Evolutionary conservation across 2,888 invertebrate genomes (phyloP), one percentile per base, ranked within the genome.

Genomic region (Gasteruption jaculator): DNA sequence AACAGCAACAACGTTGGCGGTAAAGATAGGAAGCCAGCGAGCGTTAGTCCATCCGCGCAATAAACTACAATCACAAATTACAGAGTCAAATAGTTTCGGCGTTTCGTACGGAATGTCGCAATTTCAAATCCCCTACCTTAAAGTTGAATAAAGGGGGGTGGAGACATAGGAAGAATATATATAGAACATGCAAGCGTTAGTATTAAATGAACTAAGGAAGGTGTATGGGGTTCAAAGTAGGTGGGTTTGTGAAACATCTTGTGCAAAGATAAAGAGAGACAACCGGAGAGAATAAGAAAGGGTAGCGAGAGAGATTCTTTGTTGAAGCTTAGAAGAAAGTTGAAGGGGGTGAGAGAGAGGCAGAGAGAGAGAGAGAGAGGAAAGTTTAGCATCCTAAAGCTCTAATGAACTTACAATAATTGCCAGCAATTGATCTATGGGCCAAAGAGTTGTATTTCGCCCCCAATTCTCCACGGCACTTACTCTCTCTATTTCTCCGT

Each of bases 51-150:
- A 65, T 66, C 58, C 65, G 58, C 58, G 60, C 66, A 67, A 70
- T 70, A 69, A 70, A 70, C 67, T 67, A 69, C 69, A 66, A 70
- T 70, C 69, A 68, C 70, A 66, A 70, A 70, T 70, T 70, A 69
- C 69, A 46, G 63, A 69, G 68, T 69, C 68, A 61, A 69, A 70
- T 69, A 70, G 68, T 69, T 69, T 68, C 61, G 66, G 65, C 66
- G 64, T 67, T 63, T 63, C 64, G 58, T 63, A 57, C 64, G 69
- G 70, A 70, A 70, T 70, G 70, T 69, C 69, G 68, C 68, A 68
- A 68, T 68, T 68, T 65, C 66, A 62, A 59, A 58, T 59, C 54
- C 49, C 53, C 50, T 56, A n/a, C n/a, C n/a, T n/a, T n/a, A n/a
- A n/a, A 40, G 31, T 31, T 3, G 36, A 21, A n/a, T 38, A 44